Conservation (phyloP, 2,888 invertebrate genomes). For the Conops quadrifasciatus region DNA sequence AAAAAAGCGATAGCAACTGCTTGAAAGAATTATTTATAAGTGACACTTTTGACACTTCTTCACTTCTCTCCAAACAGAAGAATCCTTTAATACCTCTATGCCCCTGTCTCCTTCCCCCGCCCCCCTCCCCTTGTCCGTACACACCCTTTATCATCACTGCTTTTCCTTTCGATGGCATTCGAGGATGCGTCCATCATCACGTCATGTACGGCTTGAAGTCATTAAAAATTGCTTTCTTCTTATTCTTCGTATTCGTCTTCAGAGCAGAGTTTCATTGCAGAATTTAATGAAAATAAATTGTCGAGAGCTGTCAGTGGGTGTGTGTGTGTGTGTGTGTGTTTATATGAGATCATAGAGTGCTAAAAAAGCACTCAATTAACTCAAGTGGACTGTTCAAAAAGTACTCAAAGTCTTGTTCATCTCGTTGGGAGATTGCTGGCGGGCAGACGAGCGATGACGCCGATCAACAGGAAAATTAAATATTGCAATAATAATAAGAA, state of each 20-base stretch:
- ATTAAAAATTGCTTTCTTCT: slow-evolving; percentile 18
- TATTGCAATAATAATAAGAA: too few species aligned
- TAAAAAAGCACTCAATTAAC: slow-evolving; percentile 35
- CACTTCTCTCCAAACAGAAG: too few species aligned
- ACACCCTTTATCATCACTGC: background rate
- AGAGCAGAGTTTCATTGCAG: background rate
- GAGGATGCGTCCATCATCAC: background rate
- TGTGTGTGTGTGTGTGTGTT: slow-evolving; percentile 6
- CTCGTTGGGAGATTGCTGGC: slow-evolving; percentile 20
- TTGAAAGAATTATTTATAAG: slow-evolving; percentile 22
- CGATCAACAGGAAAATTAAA: slow-evolving; percentile 34
- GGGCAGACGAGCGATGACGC: slow-evolving; percentile 3
- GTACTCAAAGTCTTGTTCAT: slow-evolving; percentile 30
- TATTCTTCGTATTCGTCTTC: background rate
- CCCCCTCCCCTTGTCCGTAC: background rate
- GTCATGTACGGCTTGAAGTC: slow-evolving; percentile 3
- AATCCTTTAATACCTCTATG: background rate
- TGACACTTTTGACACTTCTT: slow-evolving; percentile 30
- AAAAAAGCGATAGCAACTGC: slow-evolving; percentile 17
- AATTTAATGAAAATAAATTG: slow-evolving; percentile 27
- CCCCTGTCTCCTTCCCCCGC: background rate
- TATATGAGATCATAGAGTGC: slow-evolving; percentile 24
- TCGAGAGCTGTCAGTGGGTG: background rate
- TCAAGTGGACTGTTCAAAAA: slow-evolving; percentile 32
- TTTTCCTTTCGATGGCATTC: background rate